These are phyloP conservation scores for Seira ritae DNA, from an alignment of 2,888 invertebrate genomes.

Conservation along the genomic window DNA sequence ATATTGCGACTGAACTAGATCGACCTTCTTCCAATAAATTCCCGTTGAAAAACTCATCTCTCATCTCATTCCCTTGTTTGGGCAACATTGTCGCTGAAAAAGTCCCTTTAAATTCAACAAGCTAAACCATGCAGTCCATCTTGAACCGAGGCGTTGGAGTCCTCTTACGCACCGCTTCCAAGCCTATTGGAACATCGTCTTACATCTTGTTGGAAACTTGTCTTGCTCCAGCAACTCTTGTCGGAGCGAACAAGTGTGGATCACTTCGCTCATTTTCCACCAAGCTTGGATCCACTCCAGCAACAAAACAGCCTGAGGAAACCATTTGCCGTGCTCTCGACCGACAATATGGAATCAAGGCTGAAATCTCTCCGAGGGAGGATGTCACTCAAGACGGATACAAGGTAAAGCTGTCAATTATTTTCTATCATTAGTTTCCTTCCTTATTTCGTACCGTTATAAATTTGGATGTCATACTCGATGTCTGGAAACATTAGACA, in stretches of 20 bases:
- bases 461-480: constrained; percentile 12
- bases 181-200: constrained; percentile 5
- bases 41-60: too few species aligned
- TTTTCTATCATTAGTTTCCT: constrained; percentile 33
- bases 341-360: constrained; percentile 87
- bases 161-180: constrained; percentile 17
- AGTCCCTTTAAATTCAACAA: too few species aligned
- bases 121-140: constrained; percentile 63
- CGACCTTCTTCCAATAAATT: too few species aligned
- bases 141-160: constrained; percentile 54
- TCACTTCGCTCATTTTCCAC: constrained; percentile 25
- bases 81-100: too few species aligned
- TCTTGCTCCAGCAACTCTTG: constrained; percentile 33
- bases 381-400: constrained; percentile 89
- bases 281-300: constrained; percentile 4
- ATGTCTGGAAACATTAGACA: neutral
- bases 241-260: neutral
- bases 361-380: constrained; percentile 87
- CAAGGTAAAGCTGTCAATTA: constrained; percentile 80
- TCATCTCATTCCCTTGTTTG: too few species aligned
- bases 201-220: constrained; percentile 40
- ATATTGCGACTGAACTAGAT: too few species aligned
- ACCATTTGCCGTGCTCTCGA: constrained; percentile 95
- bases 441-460: neutral
- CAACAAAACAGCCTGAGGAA: constrained; percentile 77